Percentiles rank a stretch among this genome's conserved stretches.
Conservation (phyloP, 2,113 vertebrate genomes). For the Cepphus grylle region DNA sequence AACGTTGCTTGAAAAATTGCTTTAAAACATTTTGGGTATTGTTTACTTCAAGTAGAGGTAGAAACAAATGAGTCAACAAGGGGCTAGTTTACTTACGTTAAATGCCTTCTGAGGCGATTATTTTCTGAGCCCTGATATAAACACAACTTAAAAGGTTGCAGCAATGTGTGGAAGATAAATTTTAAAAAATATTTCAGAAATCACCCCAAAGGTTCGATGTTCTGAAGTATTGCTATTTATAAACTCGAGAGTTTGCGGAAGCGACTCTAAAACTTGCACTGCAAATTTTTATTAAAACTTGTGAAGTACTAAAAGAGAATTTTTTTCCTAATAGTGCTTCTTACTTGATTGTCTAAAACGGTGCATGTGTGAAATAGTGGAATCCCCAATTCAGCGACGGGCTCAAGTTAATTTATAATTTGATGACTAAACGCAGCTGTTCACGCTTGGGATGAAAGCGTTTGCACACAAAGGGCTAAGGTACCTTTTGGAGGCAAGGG, state of each 20-base stretch:
- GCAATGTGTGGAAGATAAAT: neutral
- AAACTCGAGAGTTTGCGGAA: neutral
- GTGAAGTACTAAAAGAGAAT: neutral
- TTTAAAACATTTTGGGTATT: accelerated
- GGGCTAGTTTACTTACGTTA: accelerated
- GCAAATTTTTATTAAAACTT: neutral
- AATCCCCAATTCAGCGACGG: accelerated
- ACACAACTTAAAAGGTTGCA: neutral
- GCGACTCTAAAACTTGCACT: neutral
- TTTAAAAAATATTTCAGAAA: neutral
- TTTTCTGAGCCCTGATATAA: neutral
- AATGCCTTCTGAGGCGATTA: neutral
- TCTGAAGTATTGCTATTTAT: neutral
- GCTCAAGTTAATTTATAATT: neutral
- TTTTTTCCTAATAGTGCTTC: no score
- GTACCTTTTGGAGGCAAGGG: neutral
- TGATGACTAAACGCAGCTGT: neutral
- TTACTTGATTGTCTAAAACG: neutral
- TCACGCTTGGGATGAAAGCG: neutral
- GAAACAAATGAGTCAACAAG: neutral
- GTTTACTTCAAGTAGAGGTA: neutral
- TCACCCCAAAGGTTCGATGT: neutral
- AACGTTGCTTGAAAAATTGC: neutral
- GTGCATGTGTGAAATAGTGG: neutral
- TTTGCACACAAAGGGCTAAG: neutral